Conservation (phyloP, 2,797 vertebrate genomes). For the Aldrovandia affinis region DNA sequence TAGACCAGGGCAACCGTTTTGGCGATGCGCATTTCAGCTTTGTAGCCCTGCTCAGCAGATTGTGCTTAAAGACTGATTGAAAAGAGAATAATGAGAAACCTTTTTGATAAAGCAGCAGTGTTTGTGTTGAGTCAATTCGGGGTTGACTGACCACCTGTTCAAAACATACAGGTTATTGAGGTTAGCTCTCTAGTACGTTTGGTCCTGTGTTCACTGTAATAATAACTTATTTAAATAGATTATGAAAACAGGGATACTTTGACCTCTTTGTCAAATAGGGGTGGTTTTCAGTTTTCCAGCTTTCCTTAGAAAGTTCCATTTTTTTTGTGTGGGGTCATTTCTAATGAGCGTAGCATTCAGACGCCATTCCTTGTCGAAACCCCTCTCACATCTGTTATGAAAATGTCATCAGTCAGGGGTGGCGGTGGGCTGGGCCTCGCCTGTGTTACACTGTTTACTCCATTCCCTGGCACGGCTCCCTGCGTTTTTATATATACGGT, state of each 20-base stretch:
- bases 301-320: background rate
- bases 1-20: background rate
- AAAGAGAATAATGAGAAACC: background rate
- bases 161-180: background rate
- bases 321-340: background rate
- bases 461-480: conserved; percentile 57
- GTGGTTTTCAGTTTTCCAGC: background rate
- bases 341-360: background rate
- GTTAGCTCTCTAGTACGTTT: background rate
- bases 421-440: conserved; percentile 20
- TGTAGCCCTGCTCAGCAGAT: background rate
- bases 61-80: background rate
- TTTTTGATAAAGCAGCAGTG: too few species aligned
- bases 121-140: background rate
- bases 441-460: conserved; percentile 58
- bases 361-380: background rate
- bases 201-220: too few species aligned
- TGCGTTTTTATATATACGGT: background rate
- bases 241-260: background rate
- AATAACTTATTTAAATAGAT: background rate
- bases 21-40: background rate
- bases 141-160: background rate
- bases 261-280: background rate
- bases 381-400: conserved; percentile 4
- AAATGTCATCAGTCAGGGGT: conserved; percentile 21